Base-by-base conservation (phyloP, 2,888 invertebrate genomes). In the Phania funesta region DNA sequence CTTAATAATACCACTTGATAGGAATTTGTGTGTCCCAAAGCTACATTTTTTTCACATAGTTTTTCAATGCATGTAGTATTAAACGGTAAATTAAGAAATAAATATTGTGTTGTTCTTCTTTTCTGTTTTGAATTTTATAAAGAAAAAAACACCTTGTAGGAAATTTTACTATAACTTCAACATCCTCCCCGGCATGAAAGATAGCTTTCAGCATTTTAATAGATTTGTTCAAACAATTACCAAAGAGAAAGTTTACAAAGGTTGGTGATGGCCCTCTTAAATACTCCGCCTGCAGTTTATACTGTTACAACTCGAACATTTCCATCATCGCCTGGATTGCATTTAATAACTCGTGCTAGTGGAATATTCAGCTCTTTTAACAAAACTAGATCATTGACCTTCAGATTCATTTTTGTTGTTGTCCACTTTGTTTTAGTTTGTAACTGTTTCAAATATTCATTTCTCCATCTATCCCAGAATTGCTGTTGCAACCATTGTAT, bases 401-500 rank as follows among this genome's bases (percentile, higher is more conserved):
- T 26, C 6, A 73, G 3, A 22, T 73, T 73, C 13, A 6, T 0
- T 1, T 20, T 50, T 52, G 50, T 26, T 41, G 52, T 24, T 38
- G 46, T 32, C 73, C 77, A 78, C 26, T 68, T 77, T 1, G 67
- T 48, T 35, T 52, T 60, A 18, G 18, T 26, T 48, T 78, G 73
- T 16, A 76, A 29, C 1, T 22, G 6, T 16, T 71, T 73, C 11
- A 80, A 9, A 52, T 82, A 82, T 13, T 82, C 82, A 16, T 56
- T 48, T 54, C 67, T 54, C 76, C 80, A 83, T 26, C 80, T 67
- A 3, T 73, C 22, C 76, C 79, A 82, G 35, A 84, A 80, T 13
- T 75, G 35, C 29, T 75, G 78, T 22, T 67, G 67, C 20, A 83
- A 54, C 32, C 64, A 64, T 24, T 68, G 75, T 16, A 79, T n/a